These are phyloP conservation scores for Nettapus auritus DNA, from an alignment of 2,113 vertebrate genomes.

Conservation along the genomic window DNA sequence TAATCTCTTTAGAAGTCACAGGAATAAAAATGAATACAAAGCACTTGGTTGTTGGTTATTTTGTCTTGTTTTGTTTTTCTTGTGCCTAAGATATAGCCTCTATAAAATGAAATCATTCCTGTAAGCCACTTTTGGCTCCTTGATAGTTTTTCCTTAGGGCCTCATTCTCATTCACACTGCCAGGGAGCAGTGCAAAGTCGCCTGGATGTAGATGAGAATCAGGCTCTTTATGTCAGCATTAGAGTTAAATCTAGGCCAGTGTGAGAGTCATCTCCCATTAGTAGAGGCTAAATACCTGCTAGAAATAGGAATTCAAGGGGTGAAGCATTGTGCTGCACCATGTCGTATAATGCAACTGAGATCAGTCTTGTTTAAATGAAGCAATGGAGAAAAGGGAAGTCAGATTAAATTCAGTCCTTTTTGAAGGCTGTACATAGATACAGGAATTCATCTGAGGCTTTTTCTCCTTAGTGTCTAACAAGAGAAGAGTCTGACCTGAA, in stretches of 20 bases:
- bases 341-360: background rate
- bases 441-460: slow-evolving; percentile 9
- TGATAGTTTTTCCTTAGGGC: background rate
- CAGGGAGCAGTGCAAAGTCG: background rate
- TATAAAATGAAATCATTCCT: background rate
- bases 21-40: background rate
- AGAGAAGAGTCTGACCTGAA: background rate
- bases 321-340: background rate
- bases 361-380: slow-evolving; percentile 18
- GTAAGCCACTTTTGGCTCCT: background rate
- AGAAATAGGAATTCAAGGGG: background rate
- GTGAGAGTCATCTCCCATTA: background rate
- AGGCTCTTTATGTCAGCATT: background rate
- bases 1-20: background rate
- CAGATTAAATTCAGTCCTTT: background rate
- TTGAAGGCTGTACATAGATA: background rate
- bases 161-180: background rate
- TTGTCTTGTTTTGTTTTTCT: background rate
- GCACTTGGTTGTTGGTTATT: background rate
- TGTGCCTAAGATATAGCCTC: background rate
- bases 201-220: background rate
- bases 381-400: background rate
- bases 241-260: slow-evolving; percentile 6
- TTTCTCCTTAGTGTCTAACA: background rate
- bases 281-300: background rate